Conservation (phyloP, 2,888 invertebrate species). For the Philopedon plagiatum region DNA sequence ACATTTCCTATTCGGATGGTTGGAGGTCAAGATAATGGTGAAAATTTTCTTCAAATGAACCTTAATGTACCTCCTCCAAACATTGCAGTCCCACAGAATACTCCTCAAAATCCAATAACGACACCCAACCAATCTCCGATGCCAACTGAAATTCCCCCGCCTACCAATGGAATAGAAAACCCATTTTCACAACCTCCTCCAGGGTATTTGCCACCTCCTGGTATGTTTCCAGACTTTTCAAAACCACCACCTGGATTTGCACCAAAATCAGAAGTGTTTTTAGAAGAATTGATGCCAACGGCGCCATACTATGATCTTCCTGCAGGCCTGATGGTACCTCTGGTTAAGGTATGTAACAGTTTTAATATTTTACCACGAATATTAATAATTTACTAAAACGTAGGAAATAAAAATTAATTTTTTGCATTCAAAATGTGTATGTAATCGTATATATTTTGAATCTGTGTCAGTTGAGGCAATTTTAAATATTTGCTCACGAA, state of each 20-base stretch:
- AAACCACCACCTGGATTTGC: constrained; percentile 88
- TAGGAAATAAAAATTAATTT: background rate
- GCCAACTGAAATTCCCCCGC: constrained; percentile 54
- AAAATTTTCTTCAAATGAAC: constrained; percentile 62
- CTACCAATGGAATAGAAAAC: constrained; percentile 59
- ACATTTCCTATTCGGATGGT: constrained; percentile 55
- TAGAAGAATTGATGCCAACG: constrained; percentile 87
- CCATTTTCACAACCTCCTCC: constrained; percentile 74
- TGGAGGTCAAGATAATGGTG: constrained; percentile 53
- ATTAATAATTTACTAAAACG: background rate
- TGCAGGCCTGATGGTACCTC: constrained; percentile 97
- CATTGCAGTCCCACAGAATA: constrained; percentile 54
- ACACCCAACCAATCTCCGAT: constrained; percentile 26
- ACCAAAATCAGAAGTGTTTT: constrained; percentile 65
- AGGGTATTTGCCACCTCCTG: constrained; percentile 70
- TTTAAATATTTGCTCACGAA: no score
- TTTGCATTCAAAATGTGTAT: no score
- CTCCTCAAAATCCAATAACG: constrained; percentile 29
- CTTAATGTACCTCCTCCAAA: constrained; percentile 66
- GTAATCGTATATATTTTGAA: no score
- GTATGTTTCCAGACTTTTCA: constrained; percentile 83
- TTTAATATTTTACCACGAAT: background rate
- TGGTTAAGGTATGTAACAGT: constrained; percentile 80
- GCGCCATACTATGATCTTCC: constrained; percentile 98
- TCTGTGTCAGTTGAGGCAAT: no score